phyloP scores from a whole-genome alignment of 2,797 vertebrate species.

The Callimico goeldii region DNA sequence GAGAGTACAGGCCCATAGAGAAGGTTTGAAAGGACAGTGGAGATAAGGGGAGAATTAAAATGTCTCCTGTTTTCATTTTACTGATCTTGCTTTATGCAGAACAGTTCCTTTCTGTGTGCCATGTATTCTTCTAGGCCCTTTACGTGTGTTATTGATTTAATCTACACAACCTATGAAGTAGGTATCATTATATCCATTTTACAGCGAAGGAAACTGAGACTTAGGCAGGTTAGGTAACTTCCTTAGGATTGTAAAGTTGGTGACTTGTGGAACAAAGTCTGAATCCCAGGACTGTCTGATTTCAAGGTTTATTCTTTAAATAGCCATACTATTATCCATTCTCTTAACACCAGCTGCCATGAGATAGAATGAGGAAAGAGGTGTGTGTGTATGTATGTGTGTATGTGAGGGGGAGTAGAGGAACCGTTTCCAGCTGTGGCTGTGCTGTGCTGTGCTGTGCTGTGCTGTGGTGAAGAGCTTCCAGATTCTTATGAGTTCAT shows the following conservation, averaged over 20 bases:
- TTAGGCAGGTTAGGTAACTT: background rate
- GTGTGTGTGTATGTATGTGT: background rate
- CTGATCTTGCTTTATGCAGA: background rate
- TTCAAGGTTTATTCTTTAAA: background rate
- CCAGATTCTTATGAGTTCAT: background rate
- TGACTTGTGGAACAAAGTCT: background rate
- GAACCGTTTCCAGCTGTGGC: background rate
- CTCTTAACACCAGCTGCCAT: background rate
- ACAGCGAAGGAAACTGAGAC: background rate
- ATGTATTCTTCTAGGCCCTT: background rate
- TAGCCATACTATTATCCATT: background rate
- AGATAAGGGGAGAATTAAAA: constrained; percentile 25
- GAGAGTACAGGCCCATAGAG: background rate
- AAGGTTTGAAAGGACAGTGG: background rate
- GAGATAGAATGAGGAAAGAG: constrained; percentile 11
- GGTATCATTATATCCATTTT: background rate
- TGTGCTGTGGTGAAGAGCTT: background rate
- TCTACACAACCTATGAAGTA: background rate
- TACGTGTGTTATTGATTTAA: constrained; percentile 26
- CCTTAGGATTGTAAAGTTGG: background rate
- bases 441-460: background rate
- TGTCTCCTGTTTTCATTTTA: constrained; percentile 39
- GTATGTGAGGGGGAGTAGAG: no score
- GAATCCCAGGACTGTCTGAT: background rate
- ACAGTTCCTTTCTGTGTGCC: background rate